Percentiles rank a stretch among this genome's conserved stretches.
These are phyloP conservation scores for Notechis scutatus DNA, from an alignment of 2,113 vertebrate species.

Conservation along the genomic window DNA sequence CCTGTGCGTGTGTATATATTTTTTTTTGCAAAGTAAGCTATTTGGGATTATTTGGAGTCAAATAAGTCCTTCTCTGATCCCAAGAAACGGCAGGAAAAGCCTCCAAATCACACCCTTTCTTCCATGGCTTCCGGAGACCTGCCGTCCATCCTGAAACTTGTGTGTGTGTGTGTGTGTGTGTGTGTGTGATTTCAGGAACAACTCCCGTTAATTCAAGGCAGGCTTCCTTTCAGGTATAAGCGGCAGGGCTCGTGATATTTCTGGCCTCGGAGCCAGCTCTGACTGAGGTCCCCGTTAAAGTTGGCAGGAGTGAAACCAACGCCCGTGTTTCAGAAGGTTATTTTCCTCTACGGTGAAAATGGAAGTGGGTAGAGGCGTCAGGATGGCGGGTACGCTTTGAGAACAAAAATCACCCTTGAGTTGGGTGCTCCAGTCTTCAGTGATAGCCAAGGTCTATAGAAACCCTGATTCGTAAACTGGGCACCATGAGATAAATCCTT, in stretches of 20 bases:
- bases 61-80: constrained; percentile 9
- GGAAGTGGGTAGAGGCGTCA: background rate
- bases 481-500: background rate
- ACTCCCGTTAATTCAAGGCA: background rate
- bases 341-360: background rate
- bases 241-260: background rate
- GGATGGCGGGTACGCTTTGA: background rate
- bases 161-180: too few relatives aligned
- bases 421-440: background rate
- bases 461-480: background rate
- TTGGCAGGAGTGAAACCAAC: background rate
- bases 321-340: background rate
- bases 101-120: background rate
- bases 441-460: background rate
- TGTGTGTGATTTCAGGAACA: too few relatives aligned
- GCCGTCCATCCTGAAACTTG: background rate
- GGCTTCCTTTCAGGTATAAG: background rate
- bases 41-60: constrained; percentile 18
- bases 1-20: background rate
- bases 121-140: background rate
- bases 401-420: background rate
- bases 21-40: constrained; percentile 30
- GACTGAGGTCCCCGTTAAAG: background rate
- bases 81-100: constrained; percentile 3
- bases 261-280: background rate